These are phyloP conservation scores for Chanos chanos DNA, from an alignment of 2,797 vertebrate species.

Conservation along the genomic window DNA sequence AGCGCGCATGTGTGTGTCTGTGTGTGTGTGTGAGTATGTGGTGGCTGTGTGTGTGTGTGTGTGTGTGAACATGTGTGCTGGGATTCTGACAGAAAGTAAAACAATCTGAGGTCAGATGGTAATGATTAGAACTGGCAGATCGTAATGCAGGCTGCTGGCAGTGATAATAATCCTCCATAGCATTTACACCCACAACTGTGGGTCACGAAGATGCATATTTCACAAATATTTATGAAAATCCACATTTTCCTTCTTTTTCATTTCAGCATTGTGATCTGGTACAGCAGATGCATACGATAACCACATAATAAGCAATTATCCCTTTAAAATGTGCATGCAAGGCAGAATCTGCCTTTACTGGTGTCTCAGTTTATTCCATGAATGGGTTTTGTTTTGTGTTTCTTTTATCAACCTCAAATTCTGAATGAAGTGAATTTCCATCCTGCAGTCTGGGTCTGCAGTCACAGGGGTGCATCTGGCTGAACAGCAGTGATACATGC, in stretches of 20 bases:
- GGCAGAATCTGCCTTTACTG: too few relatives aligned
- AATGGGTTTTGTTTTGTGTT: neutral
- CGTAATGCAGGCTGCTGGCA: neutral
- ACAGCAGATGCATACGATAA: too few relatives aligned
- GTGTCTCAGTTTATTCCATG: too few relatives aligned
- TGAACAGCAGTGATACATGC: neutral
- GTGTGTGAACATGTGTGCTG: neutral
- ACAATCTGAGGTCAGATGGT: neutral
- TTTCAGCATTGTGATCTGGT: too few relatives aligned
- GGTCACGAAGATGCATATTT: too few relatives aligned
- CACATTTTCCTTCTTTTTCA: too few relatives aligned
- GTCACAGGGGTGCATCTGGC: neutral
- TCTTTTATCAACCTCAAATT: neutral
- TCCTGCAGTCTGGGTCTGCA: neutral
- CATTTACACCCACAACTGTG: too few relatives aligned
- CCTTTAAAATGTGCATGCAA: too few relatives aligned
- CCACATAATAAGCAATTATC: too few relatives aligned
- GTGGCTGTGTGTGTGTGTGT: neutral
- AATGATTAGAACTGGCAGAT: slow-evolving; percentile 1
- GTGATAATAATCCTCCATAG: slow-evolving; percentile 4
- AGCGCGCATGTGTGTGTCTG: neutral
- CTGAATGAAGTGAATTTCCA: neutral
- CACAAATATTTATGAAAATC: too few relatives aligned
- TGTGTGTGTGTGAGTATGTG: neutral
- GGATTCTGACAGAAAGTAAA: neutral